Evolutionary conservation across 2,888 invertebrate genomes (phyloP), one percentile per base, ranked within the genome.

Genomic region (Elmis aenea): DNA sequence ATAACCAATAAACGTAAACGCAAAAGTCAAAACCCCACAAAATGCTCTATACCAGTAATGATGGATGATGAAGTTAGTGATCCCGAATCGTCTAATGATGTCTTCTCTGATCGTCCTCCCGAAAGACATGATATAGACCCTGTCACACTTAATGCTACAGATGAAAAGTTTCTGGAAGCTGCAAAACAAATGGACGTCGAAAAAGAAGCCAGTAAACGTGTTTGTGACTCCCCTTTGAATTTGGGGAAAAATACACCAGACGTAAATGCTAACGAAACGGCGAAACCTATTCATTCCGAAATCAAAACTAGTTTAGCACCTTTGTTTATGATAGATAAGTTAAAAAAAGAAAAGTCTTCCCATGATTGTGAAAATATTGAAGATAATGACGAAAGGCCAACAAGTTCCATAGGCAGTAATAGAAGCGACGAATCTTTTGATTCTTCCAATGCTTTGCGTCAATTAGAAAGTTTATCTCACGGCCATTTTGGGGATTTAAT

Each of bases 11-110:
- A 84, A 58, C 74, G 90, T 34, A 93, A 93, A 66, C 75, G 92
- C 14, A 93, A 93, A 69, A 90, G 83, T 54, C 81, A 87, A 53
- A 91, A 92, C 62, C 92, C 92, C 0, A 88, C 85, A 1, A 77
- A 86, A 45, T 82, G 88, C 59, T 80, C 86, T n/a, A 67, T 77
- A 27, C 70, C 76, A 13, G 62, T 69, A 21, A 68, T 71, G 40
- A 68, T 70, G 35, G 74, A 75, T 25, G 73, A 76, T 33, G 72
- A 74, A 34, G 57, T 53, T 22, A 77, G 77, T 25, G 79, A 80
- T 51, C 76, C 76, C 8, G 77, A 77, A 48, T 77, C 77, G 5
- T 77, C 77, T 4, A 75, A 73, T 53, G 77, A 79, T 57, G 66
- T 65, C 23, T 69, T 67, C 46, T 49, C 61, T 6, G 62, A 62